Evolutionary conservation across 1,140 invertebrate genomes (phyloP), one percentile per base, ranked within the genome.

Genomic region (Steinernema feltiae): DNA sequence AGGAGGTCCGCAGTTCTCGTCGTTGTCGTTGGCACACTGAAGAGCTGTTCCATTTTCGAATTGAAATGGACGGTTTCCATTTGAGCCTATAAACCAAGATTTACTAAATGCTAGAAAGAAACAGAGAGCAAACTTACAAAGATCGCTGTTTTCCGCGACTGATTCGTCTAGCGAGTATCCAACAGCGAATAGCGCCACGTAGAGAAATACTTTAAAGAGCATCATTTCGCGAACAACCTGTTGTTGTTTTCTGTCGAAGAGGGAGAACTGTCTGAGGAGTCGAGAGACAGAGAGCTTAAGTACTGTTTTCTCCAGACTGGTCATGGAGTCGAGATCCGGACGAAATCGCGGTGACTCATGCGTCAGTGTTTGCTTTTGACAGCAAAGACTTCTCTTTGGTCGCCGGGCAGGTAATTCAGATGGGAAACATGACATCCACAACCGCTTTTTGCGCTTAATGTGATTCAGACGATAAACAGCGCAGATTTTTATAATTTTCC

Each of bases 301-400:
- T 63, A 63, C 53, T 63, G 12, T 63, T 63, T 27, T 12, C 15
- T 27, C 24, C 53, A 27, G 53, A 63, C 53, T 63, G 53, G 53
- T 63, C 53, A 63, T 63, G 53, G 53, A 63, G 53, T 63, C 53
- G 24, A 63, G 53, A 63, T 63, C 53, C 53, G 53, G 53, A 63
- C 53, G 53, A 21, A 63, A 63, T 46, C 2, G 15, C 53, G 15
- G 7, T 63, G 53, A 63, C 53, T 63, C 53, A 63, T 63, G 53
- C 53, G 15, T 63, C 24, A 3, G 3, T 63, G 53, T 63, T 63
- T 63, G 24, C 53, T 63, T 27, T 63, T 27, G 53, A 63, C 53
- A 63, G 24, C 18, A 27, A 21, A 63, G 53, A 15, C 53, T 63
- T 15, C 53, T 63, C 53, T 63, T 63, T 63, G 53, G 53, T 21